Base-by-base conservation (phyloP, 2,888 invertebrate species). In the Ecdyonurus torrentis region DNA sequence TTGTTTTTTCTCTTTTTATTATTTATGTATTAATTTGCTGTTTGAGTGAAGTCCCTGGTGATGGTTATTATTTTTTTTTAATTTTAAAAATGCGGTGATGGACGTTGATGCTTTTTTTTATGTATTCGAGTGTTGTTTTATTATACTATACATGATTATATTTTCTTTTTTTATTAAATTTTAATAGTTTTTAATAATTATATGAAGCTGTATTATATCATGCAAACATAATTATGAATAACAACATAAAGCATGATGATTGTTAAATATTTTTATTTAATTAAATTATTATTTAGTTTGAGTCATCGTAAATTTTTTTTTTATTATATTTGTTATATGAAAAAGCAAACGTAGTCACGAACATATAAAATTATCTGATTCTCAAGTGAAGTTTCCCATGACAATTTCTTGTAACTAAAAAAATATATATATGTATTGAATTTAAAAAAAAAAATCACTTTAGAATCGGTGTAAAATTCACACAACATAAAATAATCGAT, bases 101-200 rank as follows among this genome's bases (percentile, higher is more conserved):
- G 25, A 60, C 20, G 25, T 25, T 37, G 60, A 24, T 58, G 22
- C 19, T 58, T 58, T 58, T 19, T 2, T 60, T n/a, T 60, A 25
- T 60, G 24, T 23, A 59, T 23, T 23, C 25, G 10, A 23, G 25
- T 37, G 23, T 18, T 60, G 22, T 62, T 23, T 61, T 25, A 25
- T 60, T 52, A 59, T 53, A 52, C 25, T 63, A 52, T 59, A 63
- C 59, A 19, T 55, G 53, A 60, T 60, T 61, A 23, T 22, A 25
- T 23, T 52, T 55, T 59, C 24, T 23, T 59, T 22, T n/a, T 58
- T 25, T 63, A 61, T 63, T 63, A 60, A 25, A 59, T 55, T 61
- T 23, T 63, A 60, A 55, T 37, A 60, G 25, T 60, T 60, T n/a
- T n/a, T n/a, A n/a, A n/a, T n/a, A n/a, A n/a, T n/a, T 37, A 37